Percentiles rank a stretch among this genome's conserved stretches.
Evolutionary conservation across 2,888 invertebrate genomes (phyloP).

Genomic region (Rutpela maculata): DNA sequence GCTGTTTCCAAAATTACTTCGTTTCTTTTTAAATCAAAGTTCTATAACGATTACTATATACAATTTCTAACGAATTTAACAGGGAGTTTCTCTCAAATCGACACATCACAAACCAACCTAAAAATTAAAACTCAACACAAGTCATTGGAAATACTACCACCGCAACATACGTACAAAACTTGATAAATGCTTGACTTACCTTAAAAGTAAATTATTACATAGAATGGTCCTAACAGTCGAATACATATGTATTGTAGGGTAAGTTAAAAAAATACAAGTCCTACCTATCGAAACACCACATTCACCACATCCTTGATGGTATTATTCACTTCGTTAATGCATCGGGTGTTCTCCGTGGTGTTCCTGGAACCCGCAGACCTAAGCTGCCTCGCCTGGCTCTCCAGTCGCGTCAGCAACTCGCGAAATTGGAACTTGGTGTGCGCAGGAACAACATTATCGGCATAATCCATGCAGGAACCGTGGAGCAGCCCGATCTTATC

Average conservation of each 20-base stretch:
- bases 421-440: constrained; percentile 93
- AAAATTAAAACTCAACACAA: constrained; percentile 46
- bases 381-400: constrained; percentile 81
- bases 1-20: too few species aligned
- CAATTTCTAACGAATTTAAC: neutral
- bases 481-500: constrained; percentile 89
- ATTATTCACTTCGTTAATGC: constrained; percentile 84
- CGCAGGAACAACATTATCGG: constrained; percentile 87
- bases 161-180: constrained; percentile 52
- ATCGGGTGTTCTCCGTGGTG: constrained; percentile 81
- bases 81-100: constrained; percentile 2
- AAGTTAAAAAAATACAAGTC: constrained; percentile 39
- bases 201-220: constrained; percentile 60
- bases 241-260: constrained; percentile 59
- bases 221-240: constrained; percentile 66
- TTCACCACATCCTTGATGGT: constrained; percentile 84
- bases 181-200: constrained; percentile 68
- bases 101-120: constrained; percentile 44
- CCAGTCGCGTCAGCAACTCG: constrained; percentile 83
- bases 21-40: too few species aligned
- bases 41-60: neutral
- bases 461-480: constrained; percentile 88
- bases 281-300: constrained; percentile 77
- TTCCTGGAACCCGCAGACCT: constrained; percentile 83
- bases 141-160: constrained; percentile 55